These are phyloP conservation scores for Papilio polyxenes DNA, from an alignment of 1,140 invertebrate species.

Conservation along the genomic window DNA sequence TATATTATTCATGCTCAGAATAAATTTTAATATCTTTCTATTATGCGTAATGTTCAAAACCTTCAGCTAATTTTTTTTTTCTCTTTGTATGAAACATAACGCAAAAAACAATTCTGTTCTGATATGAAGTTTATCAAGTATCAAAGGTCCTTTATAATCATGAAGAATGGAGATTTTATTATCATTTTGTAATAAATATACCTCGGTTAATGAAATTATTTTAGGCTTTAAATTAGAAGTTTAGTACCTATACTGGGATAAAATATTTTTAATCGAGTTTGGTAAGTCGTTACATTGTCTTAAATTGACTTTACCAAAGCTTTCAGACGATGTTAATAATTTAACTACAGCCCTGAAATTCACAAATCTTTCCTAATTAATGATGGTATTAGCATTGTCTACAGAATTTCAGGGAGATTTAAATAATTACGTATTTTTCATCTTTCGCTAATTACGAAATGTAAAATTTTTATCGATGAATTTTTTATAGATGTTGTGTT, in stretches of 20 bases:
- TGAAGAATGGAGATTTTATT: no score
- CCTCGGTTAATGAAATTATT: background rate
- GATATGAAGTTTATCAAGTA: no score
- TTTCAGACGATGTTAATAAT: constrained; percentile 31
- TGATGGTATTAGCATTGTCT: constrained; percentile 6
- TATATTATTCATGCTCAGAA: background rate
- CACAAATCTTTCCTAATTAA: constrained; percentile 8
- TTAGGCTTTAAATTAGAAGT: background rate
- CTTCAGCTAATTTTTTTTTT: background rate
- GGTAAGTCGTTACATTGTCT: constrained; percentile 3
- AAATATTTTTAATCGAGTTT: background rate
- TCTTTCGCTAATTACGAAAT: background rate
- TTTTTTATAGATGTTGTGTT: no score
- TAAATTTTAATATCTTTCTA: background rate
- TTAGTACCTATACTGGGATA: background rate
- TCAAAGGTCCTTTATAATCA: no score
- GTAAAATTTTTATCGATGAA: background rate
- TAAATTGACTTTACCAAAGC: background rate
- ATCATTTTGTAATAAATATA: background rate
- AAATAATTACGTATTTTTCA: background rate
- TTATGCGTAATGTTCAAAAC: background rate
- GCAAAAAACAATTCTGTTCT: no score
- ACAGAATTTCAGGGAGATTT: background rate
- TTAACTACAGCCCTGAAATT: background rate
- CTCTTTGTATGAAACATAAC: no score